Conservation (phyloP, 2,113 vertebrate species). For the Bufo gargarizans region DNA sequence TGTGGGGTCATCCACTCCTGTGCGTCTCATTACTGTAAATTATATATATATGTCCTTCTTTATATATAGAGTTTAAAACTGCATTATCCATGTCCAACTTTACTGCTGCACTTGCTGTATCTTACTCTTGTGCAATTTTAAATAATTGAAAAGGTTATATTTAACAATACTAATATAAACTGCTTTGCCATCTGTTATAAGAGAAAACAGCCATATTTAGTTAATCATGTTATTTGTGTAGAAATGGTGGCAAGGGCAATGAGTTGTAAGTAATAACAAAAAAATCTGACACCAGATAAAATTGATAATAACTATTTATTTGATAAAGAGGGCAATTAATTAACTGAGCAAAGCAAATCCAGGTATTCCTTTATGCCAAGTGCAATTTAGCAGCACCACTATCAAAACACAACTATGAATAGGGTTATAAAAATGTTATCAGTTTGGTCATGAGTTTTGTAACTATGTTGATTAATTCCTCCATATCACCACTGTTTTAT, state of each 20-base stretch:
- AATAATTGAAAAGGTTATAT: no score
- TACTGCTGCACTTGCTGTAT: no score
- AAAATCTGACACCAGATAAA: background rate
- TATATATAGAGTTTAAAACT: no score
- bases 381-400: background rate
- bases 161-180: no score
- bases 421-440: background rate
- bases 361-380: background rate
- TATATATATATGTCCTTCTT: no score
- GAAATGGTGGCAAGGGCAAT: background rate
- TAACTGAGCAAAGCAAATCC: background rate
- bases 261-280: background rate
- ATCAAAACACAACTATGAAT: background rate
- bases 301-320: background rate
- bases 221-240: background rate
- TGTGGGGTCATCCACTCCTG: no score
- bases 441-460: background rate
- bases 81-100: no score
- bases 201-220: background rate
- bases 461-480: background rate
- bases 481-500: slow-evolving; percentile 10
- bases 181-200: background rate
- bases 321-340: background rate
- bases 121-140: no score
- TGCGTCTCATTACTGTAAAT: no score